Percentiles rank a stretch among this genome's conserved stretches.
Conservation (phyloP, 2,797 vertebrate genomes). For the Acipenser transmontanus region DNA sequence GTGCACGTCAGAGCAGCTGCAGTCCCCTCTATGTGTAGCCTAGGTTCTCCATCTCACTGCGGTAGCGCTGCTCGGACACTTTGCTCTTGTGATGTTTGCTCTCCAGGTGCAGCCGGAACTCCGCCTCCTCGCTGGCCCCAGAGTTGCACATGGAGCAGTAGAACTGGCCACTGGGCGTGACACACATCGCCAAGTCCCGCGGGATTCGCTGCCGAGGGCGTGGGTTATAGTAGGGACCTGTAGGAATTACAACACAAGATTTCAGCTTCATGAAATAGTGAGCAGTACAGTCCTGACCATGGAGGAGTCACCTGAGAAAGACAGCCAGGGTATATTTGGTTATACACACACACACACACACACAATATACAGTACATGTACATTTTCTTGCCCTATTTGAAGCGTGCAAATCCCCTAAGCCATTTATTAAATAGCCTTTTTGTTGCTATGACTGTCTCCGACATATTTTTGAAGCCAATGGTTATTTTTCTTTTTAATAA, state of each 20-base stretch:
- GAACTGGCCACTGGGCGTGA: slow-evolving; percentile 95
- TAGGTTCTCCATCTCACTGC: slow-evolving; percentile 93
- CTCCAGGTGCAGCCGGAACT: slow-evolving; percentile 93
- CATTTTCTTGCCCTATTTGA: no score
- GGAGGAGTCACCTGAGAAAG: not conserved
- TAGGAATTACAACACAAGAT: slow-evolving; percentile 17
- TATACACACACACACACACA: slow-evolving; percentile 2
- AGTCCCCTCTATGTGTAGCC: slow-evolving; percentile 75
- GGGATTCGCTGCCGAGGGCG: slow-evolving; percentile 91
- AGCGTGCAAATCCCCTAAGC: no score
- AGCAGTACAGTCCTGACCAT: not conserved
- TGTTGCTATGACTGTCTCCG: no score
- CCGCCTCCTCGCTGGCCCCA: slow-evolving; percentile 84
- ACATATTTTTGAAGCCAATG: no score
- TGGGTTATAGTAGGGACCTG: slow-evolving; percentile 93
- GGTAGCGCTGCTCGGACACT: slow-evolving; percentile 90
- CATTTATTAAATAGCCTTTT: no score
- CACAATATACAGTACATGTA: not conserved
- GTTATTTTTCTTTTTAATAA: no score
- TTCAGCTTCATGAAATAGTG: not conserved
- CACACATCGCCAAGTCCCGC: slow-evolving; percentile 93
- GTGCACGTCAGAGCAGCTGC: not conserved
- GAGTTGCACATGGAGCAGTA: slow-evolving; percentile 98
- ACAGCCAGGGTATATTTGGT: not conserved
- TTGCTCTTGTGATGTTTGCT: slow-evolving; percentile 98